phyloP scores from a whole-genome alignment of 2,797 vertebrate genomes.

The Gambelia wislizenii region DNA sequence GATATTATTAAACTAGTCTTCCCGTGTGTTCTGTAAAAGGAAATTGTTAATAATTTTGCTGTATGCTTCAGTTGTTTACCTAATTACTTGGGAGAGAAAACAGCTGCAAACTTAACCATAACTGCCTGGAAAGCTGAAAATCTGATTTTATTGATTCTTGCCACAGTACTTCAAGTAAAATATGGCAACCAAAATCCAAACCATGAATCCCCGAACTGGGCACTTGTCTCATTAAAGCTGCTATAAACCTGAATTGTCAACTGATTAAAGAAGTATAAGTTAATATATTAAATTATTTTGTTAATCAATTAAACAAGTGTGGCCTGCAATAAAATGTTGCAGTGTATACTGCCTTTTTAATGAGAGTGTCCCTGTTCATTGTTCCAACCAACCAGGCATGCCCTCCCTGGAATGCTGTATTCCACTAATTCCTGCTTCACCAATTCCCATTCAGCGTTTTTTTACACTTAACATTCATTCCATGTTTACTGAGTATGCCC shows the following conservation, averaged over 20 bases:
- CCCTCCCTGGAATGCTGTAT: background rate
- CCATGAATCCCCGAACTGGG: background rate
- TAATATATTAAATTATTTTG: background rate
- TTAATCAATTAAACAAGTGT: background rate
- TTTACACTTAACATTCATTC: background rate
- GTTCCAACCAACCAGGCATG: background rate
- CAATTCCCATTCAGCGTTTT: background rate
- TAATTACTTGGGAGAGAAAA: slow-evolving; percentile 62
- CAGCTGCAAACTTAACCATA: slow-evolving; percentile 53
- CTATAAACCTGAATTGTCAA: background rate
- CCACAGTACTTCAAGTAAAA: slow-evolving; percentile 46
- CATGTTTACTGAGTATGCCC: too few species aligned
- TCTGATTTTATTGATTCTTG: slow-evolving; percentile 60
- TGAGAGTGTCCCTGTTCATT: background rate
- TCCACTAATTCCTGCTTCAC: background rate
- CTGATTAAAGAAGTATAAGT: background rate
- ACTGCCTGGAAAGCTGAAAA: slow-evolving; percentile 36
- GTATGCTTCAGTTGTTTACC: slow-evolving; percentile 62
- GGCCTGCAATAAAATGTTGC: background rate
- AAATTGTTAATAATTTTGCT: slow-evolving; percentile 64
- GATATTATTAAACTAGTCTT: slow-evolving; percentile 57
- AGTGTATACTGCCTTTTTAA: background rate
- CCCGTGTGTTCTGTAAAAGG: slow-evolving; percentile 45
- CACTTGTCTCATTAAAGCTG: background rate
- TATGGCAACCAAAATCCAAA: slow-evolving; percentile 15